Conservation (phyloP, 2,113 vertebrate species). For the Hemibates koningsi region DNA sequence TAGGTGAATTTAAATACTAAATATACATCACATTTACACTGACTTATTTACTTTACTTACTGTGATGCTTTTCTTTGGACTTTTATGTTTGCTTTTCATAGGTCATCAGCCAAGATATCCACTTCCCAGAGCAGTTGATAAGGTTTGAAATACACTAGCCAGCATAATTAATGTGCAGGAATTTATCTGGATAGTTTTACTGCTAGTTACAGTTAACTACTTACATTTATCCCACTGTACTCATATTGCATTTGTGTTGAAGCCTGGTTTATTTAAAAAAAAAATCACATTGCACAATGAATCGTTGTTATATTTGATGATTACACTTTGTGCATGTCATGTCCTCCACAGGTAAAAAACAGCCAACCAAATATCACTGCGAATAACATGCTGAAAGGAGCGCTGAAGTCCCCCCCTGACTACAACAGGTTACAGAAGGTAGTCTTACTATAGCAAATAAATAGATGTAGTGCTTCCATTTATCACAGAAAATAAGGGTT, state of each 20-base stretch:
- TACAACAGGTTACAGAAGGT: conserved; percentile 51
- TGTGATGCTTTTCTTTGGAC: neutral
- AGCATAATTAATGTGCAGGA: neutral
- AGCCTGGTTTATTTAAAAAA: neutral
- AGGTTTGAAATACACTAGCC: conserved; percentile 32
- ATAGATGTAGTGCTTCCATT: neutral
- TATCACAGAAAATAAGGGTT: neutral
- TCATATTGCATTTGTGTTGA: neutral
- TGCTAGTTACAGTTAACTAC: neutral
- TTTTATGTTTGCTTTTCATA: neutral
- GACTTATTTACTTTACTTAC: neutral
- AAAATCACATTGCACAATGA: neutral
- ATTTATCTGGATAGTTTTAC: neutral
- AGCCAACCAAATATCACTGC: conserved; percentile 17
- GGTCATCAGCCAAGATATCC: conserved; percentile 55
- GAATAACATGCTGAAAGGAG: conserved; percentile 25
- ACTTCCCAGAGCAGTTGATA: conserved; percentile 46
- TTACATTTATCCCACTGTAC: neutral
- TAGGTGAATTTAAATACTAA: neutral
- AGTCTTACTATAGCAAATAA: neutral
- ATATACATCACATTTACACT: neutral
- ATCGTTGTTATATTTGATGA: neutral
- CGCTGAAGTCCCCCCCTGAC: conserved; percentile 34
- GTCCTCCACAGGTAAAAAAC: conserved; percentile 10
- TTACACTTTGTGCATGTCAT: neutral